These are phyloP conservation scores for Tauraco erythrolophus DNA, from an alignment of 2,113 vertebrate genomes.

Conservation along the genomic window DNA sequence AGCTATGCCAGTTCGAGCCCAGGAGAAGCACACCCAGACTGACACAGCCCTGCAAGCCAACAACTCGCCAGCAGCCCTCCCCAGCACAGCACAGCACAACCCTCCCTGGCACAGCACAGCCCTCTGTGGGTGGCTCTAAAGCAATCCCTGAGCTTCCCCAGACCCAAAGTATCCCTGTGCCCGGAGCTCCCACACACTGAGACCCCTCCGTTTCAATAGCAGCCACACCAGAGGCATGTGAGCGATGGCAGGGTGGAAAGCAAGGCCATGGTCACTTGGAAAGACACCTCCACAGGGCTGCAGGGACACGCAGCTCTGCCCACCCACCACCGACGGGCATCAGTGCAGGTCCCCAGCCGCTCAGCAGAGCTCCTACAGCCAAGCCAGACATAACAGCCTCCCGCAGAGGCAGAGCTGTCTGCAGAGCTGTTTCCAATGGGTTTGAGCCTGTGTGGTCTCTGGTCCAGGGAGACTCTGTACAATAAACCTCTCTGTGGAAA, in stretches of 20 bases:
- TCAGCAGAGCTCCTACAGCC: background rate
- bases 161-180: fast-evolving
- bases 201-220: fast-evolving
- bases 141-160: fast-evolving
- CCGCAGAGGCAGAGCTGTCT: slow-evolving; percentile 37
- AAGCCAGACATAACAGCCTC: slow-evolving; percentile 35
- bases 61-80: background rate
- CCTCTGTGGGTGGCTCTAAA: background rate
- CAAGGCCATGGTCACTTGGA: fast-evolving
- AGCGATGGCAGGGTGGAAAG: fast-evolving
- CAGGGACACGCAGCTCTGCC: background rate
- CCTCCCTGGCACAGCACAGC: background rate
- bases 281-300: background rate
- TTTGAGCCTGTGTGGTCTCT: slow-evolving; percentile 49
- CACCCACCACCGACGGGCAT: fast-evolving
- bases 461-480: slow-evolving; percentile 3
- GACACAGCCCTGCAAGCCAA: background rate
- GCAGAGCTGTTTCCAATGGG: slow-evolving; percentile 12
- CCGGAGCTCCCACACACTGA: fast-evolving
- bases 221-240: background rate
- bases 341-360: background rate
- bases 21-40: background rate
- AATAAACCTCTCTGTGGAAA: slow-evolving; percentile 66
- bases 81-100: background rate
- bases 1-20: background rate